These are phyloP conservation scores for Habropoda laboriosa DNA, from an alignment of 1,140 invertebrate species.

Conservation along the genomic window DNA sequence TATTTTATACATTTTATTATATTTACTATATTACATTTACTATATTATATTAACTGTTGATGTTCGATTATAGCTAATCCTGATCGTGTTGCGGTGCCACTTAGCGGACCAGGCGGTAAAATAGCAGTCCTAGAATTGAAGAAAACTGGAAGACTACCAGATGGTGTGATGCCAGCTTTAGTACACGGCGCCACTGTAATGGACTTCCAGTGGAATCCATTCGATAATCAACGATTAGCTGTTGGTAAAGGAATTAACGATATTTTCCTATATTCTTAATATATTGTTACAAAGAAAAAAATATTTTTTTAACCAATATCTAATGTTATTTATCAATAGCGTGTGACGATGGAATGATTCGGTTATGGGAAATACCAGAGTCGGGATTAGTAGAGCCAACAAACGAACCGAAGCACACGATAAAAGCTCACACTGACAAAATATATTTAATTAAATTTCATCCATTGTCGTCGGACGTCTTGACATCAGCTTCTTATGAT, in stretches of 20 bases:
- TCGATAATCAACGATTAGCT: conserved; percentile 89
- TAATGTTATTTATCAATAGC: conserved; percentile 79
- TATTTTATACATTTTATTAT: conserved; percentile 1
- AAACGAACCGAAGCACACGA: conserved; percentile 83
- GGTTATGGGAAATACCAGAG: conserved; percentile 90
- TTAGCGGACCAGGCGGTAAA: conserved; percentile 94
- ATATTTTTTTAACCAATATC: conserved; percentile 1
- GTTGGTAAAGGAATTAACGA: conserved; percentile 83
- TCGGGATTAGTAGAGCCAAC: conserved; percentile 88
- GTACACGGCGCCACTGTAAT: conserved; percentile 93
- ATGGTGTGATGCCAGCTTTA: conserved; percentile 92
- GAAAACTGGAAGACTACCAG: conserved; percentile 89
- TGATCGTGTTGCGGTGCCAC: conserved; percentile 91
- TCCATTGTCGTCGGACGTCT: conserved; percentile 91
- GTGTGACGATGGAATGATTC: conserved; percentile 95
- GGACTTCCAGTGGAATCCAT: conserved; percentile 97
- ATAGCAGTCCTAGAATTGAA: conserved; percentile 93
- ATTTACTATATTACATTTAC: not conserved
- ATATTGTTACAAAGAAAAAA: not conserved
- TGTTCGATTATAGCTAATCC: conserved; percentile 86
- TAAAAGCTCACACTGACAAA: conserved; percentile 92
- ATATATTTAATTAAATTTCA: conserved; percentile 96
- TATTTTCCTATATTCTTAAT: not conserved
- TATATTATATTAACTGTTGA: conserved; percentile 15
- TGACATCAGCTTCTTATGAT: conserved; percentile 94